These are phyloP conservation scores for Stomorhina lunata DNA, from an alignment of 2,888 invertebrate species.

Conservation along the genomic window DNA sequence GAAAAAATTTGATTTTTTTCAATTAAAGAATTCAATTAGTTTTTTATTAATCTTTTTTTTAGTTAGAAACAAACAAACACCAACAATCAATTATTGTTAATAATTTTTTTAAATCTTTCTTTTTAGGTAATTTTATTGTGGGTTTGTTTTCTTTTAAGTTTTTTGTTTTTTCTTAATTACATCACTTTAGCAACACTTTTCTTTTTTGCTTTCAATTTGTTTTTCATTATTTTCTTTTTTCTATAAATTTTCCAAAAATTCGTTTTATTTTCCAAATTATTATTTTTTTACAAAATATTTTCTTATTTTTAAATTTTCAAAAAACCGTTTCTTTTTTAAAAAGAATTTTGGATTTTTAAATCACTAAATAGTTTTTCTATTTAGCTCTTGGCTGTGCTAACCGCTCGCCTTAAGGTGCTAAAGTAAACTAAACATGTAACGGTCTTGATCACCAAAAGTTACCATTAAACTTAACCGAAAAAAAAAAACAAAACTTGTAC, in stretches of 20 bases:
- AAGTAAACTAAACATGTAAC: slow-evolving; percentile 65
- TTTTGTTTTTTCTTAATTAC: slow-evolving; percentile 16
- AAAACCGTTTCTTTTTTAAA: slow-evolving; percentile 42
- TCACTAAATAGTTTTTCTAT: no score
- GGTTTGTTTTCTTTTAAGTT: slow-evolving; percentile 48
- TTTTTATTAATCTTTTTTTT: no score
- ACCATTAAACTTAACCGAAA: slow-evolving; percentile 42
- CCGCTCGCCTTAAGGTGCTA: slow-evolving; percentile 64
- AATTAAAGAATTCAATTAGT: no score
- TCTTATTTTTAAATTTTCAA: neutral
- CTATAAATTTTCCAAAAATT: neutral
- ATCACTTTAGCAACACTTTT: slow-evolving; percentile 40
- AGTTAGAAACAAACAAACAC: slow-evolving; percentile 53
- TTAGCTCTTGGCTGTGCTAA: slow-evolving; percentile 29
- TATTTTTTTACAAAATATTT: slow-evolving; percentile 1
- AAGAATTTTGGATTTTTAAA: no score
- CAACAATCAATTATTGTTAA: slow-evolving; percentile 66
- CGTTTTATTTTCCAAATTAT: neutral
- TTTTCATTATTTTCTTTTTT: slow-evolving; percentile 3
- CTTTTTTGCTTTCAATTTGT: slow-evolving; percentile 27
- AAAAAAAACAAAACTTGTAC: neutral
- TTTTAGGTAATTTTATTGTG: slow-evolving; percentile 60
- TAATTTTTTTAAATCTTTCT: neutral
- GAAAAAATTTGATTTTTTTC: slow-evolving; percentile 16
- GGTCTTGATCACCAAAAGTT: slow-evolving; percentile 63